Evolutionary conservation across 64 coral and sea anemone genomes (phyloP).

Genomic region (Pocillopora damicornis): DNA sequence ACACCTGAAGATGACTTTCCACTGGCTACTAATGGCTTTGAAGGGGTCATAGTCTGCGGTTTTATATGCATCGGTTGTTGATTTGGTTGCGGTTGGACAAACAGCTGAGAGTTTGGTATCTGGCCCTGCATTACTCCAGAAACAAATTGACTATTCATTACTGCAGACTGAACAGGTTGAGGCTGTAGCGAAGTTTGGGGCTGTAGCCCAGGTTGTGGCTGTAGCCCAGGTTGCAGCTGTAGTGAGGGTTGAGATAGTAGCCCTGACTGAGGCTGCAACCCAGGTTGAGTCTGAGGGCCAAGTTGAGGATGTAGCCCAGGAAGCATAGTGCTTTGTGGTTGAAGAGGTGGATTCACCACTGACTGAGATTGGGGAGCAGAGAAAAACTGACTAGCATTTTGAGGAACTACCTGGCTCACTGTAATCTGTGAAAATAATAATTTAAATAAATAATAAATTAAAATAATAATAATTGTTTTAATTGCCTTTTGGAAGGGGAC

Average conservation of each 20-base stretch:
- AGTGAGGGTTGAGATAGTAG: too few species aligned
- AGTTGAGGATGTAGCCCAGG: not conserved
- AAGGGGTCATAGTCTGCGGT: not conserved
- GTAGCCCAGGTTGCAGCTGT: too few species aligned
- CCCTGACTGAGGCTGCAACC: too few species aligned
- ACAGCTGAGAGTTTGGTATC: constrained; percentile 14
- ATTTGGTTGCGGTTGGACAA: constrained; percentile 24
- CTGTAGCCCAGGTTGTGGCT: too few species aligned
- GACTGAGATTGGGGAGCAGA: not conserved
- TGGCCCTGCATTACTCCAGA: constrained; percentile 18
- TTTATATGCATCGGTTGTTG: not conserved
- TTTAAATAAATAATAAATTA: too few species aligned
- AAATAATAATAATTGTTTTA: too few species aligned
- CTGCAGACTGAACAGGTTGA: constrained; percentile 6
- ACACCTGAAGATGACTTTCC: constrained; percentile 22
- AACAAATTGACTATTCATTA: not conserved
- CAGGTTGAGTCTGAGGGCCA: too few species aligned
- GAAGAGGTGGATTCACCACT: constrained; percentile 16
- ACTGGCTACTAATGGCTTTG: constrained; percentile 12
- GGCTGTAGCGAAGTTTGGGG: not conserved
- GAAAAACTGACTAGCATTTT: not conserved
- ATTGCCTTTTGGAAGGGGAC: too few species aligned
- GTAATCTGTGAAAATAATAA: too few species aligned
- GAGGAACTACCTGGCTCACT: not conserved
- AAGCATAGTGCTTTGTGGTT: not conserved